These are phyloP conservation scores for Drosophila fuyamai DNA, from an alignment of 1,140 invertebrate genomes.

Conservation along the genomic window DNA sequence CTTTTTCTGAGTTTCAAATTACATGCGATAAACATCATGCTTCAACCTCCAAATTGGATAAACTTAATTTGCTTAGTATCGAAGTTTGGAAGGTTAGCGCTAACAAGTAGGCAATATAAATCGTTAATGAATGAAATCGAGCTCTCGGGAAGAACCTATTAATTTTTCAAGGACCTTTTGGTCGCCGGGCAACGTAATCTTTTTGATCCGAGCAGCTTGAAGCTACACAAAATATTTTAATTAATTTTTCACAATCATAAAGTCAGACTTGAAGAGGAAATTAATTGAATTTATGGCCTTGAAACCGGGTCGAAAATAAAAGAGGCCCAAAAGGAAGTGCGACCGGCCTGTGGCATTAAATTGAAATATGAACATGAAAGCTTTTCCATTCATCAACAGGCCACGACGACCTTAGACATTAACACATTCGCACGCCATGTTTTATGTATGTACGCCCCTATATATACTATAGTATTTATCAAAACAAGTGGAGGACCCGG, in stretches of 20 bases:
- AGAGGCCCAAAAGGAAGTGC: conserved; percentile 39
- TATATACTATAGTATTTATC: conserved; percentile 1
- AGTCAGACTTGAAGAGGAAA: conserved; percentile 25
- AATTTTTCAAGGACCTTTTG: conserved; percentile 23
- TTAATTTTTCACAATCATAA: conserved; percentile 41
- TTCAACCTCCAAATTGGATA: conserved; percentile 17
- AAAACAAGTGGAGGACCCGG: too few relatives aligned
- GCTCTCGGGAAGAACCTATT: conserved; percentile 8
- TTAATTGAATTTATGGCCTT: conserved; percentile 68
- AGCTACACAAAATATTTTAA: conserved; percentile 38
- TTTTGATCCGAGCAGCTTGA: conserved; percentile 19
- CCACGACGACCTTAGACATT: conserved; percentile 70
- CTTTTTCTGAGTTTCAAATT: conserved; percentile 41
- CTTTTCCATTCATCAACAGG: conserved; percentile 69
- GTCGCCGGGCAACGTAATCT: conserved; percentile 21
- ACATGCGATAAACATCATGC: conserved; percentile 24
- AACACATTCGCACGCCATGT: conserved; percentile 69
- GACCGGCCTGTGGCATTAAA: conserved; percentile 49
- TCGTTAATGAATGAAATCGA: conserved; percentile 14
- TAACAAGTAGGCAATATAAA: conserved; percentile 5
- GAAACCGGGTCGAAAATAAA: conserved; percentile 28
- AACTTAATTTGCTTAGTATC: conserved; percentile 33
- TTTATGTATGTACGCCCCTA: conserved; percentile 7
- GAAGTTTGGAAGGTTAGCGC: neutral
- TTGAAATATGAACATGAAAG: conserved; percentile 81